Percentiles rank a stretch among this genome's conserved stretches.
Evolutionary conservation across 2,888 invertebrate genomes (phyloP).

Genomic region (Tubulanus polymorphus): DNA sequence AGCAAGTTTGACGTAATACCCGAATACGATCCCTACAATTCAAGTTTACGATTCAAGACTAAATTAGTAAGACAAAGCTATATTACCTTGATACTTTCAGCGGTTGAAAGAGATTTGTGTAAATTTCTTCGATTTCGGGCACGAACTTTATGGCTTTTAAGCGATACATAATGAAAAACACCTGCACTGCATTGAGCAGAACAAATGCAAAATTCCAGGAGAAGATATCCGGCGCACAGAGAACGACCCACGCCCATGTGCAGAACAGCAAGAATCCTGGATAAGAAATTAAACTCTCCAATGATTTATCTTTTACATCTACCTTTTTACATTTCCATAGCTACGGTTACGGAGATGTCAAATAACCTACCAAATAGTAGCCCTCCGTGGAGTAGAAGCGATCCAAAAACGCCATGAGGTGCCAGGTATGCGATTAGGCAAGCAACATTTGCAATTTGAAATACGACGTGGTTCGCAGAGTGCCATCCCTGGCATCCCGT

Average conservation of each 20-base stretch:
- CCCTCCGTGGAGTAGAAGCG: slow-evolving; percentile 76
- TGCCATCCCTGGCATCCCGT: slow-evolving; percentile 65
- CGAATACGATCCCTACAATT: no score
- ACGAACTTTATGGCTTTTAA: slow-evolving; percentile 80
- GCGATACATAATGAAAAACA: slow-evolving; percentile 75
- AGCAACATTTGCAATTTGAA: slow-evolving; percentile 74
- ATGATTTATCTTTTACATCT: no score
- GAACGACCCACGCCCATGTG: slow-evolving; percentile 85
- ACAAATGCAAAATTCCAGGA: slow-evolving; percentile 83
- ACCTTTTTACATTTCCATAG: no score
- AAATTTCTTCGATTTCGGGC: slow-evolving; percentile 77
- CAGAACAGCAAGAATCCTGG: slow-evolving; percentile 75
- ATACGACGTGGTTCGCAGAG: slow-evolving; percentile 68
- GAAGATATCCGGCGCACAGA: slow-evolving; percentile 82
- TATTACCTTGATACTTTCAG: slow-evolving; percentile 62
- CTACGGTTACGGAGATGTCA: no score
- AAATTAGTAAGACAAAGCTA: no score
- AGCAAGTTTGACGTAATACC: no score
- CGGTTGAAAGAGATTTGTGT: slow-evolving; percentile 73
- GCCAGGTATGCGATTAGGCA: slow-evolving; percentile 77
- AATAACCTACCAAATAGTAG: slow-evolving; percentile 68
- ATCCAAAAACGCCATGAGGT: slow-evolving; percentile 73
- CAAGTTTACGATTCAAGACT: no score
- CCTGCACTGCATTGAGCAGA: slow-evolving; percentile 74
- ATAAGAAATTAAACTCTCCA: slow-evolving; percentile 26